A percentile compares a stretch with the other conserved stretches of the same genome.
Evolutionary conservation across 92 coral and sea anemone species (phyloP).

Genomic region (Desmophyllum pertusum): DNA sequence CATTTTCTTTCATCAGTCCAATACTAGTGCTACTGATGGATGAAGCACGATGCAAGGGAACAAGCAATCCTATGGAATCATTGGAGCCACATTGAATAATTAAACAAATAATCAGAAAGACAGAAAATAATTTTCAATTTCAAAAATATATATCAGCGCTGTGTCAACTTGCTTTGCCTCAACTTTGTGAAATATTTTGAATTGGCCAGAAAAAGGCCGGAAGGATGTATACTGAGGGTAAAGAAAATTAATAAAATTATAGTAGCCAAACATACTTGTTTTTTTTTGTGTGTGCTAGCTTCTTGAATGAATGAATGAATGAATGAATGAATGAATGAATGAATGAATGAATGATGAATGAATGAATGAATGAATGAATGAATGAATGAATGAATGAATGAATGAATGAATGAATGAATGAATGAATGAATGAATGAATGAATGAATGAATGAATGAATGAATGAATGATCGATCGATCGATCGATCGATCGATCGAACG

Average conservation of each 20-base stretch:
- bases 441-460: not conserved
- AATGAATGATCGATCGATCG: not conserved
- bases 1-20: not conserved
- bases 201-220: slow-evolving; percentile 5
- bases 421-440: not conserved
- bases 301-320: not conserved
- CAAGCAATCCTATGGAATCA: not conserved
- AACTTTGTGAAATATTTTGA: slow-evolving; percentile 30
- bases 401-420: not conserved
- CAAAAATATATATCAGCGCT: not conserved
- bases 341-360: not conserved
- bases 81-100: not conserved
- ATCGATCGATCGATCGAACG: not conserved
- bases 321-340: not conserved
- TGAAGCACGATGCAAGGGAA: not conserved
- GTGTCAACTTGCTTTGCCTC: not conserved
- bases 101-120: not conserved
- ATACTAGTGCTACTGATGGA: not conserved
- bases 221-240: slow-evolving; percentile 20
- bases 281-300: too few relatives aligned
- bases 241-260: slow-evolving; percentile 12
- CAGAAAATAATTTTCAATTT: not conserved
- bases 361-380: not conserved
- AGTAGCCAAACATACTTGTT: not conserved
- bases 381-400: not conserved